Evolutionary conservation across 2,888 invertebrate species (phyloP).

Genomic region (Nomada fucata): DNA sequence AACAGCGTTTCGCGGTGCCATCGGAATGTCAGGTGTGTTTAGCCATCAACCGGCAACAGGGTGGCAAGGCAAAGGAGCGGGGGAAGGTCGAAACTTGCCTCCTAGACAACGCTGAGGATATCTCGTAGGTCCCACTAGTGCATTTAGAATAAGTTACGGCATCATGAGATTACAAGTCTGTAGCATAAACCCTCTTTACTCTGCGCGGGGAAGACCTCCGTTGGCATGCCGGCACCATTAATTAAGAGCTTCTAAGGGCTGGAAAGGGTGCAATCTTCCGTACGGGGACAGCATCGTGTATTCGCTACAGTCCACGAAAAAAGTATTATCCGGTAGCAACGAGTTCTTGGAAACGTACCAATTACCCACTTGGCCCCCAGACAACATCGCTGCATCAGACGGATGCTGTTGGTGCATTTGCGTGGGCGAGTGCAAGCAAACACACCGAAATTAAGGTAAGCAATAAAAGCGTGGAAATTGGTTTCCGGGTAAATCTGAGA

Average conservation of each 20-base stretch:
- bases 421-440: conserved; percentile 9
- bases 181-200: conserved; percentile 80
- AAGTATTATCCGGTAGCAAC: conserved; percentile 59
- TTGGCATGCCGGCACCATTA: conserved; percentile 76
- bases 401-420: conserved; percentile 18
- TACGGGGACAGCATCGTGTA: conserved; percentile 55
- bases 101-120: conserved; percentile 78
- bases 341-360: conserved; percentile 48
- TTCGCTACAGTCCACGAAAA: conserved; percentile 59
- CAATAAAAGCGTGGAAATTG: neutral
- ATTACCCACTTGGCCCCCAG: conserved; percentile 45
- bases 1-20: conserved; percentile 55
- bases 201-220: conserved; percentile 63
- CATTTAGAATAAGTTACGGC: conserved; percentile 83
- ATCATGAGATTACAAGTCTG: conserved; percentile 83
- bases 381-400: conserved; percentile 10
- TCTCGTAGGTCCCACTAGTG: conserved; percentile 81
- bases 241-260: conserved; percentile 81
- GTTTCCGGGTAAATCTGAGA: neutral
- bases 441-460: neutral
- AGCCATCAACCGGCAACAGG: conserved; percentile 70
- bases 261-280: conserved; percentile 78
- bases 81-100: conserved; percentile 78
- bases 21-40: conserved; percentile 74
- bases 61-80: conserved; percentile 65